These are phyloP conservation scores for Pterois miles DNA, from an alignment of 2,797 vertebrate genomes.

Conservation along the genomic window DNA sequence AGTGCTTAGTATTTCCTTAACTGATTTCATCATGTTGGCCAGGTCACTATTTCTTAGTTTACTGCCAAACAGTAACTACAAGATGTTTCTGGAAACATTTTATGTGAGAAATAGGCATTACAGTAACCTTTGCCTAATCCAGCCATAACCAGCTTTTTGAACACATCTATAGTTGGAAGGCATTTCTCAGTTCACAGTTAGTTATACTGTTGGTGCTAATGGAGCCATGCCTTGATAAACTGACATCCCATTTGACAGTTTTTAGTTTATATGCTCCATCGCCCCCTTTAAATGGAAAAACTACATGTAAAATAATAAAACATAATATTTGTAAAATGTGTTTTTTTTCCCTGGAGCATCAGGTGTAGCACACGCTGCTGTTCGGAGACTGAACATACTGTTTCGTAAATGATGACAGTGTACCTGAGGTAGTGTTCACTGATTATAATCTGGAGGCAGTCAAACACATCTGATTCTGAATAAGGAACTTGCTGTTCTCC, in stretches of 20 bases:
- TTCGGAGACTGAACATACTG: background rate
- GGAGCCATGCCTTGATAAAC: background rate
- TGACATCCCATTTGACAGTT: background rate
- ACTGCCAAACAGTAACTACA: no score
- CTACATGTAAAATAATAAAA: background rate
- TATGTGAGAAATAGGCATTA: no score
- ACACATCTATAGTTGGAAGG: background rate
- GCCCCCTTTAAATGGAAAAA: background rate
- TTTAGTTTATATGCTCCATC: background rate
- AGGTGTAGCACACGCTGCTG: background rate
- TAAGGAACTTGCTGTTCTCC: background rate
- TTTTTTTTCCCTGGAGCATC: background rate
- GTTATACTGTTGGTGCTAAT: background rate
- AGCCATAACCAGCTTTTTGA: background rate
- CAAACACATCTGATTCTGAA: background rate
- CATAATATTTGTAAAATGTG: background rate
- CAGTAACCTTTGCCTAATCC: no score
- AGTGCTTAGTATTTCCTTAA: no score
- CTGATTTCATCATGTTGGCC: no score
- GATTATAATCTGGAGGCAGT: background rate
- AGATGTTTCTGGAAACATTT: no score
- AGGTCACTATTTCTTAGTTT: no score
- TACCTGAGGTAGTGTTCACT: background rate
- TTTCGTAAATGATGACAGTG: background rate
- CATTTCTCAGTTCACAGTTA: background rate